phyloP scores from a whole-genome alignment of 2,113 vertebrate species.

The Amphiprion percula region DNA sequence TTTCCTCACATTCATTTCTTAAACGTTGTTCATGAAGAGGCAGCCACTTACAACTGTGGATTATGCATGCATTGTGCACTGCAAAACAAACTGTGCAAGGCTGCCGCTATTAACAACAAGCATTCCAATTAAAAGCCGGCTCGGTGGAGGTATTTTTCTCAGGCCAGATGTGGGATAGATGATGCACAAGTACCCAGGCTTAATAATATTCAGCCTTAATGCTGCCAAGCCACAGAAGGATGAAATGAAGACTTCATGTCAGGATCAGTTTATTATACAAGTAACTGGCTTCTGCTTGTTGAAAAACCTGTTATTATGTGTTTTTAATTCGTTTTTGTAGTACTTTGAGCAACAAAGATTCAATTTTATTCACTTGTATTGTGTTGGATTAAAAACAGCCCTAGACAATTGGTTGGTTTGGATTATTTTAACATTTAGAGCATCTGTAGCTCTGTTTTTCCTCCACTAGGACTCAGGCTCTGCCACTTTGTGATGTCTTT shows the following conservation, averaged over 20 bases:
- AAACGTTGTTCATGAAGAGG: constrained; percentile 70
- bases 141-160: constrained; percentile 32
- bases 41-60: constrained; percentile 64
- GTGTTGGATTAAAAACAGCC: too few species aligned
- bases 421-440: too few species aligned
- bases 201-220: constrained; percentile 35
- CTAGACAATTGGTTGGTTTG: too few species aligned
- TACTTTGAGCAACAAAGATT: background rate
- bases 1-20: constrained; percentile 70
- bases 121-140: constrained; percentile 47
- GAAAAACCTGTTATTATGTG: background rate
- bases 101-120: constrained; percentile 55
- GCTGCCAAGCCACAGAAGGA: constrained; percentile 1
- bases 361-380: background rate
- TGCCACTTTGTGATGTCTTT: background rate
- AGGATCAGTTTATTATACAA: background rate
- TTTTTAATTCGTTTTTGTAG: background rate
- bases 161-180: constrained; percentile 30
- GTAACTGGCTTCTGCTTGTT: background rate
- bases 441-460: too few species aligned
- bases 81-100: constrained; percentile 53
- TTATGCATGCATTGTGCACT: constrained; percentile 59
- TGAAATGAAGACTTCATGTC: background rate
- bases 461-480: background rate
- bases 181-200: background rate